These are phyloP conservation scores for Romanomermis culicivorax DNA, from an alignment of 2,888 invertebrate species.

Conservation along the genomic window DNA sequence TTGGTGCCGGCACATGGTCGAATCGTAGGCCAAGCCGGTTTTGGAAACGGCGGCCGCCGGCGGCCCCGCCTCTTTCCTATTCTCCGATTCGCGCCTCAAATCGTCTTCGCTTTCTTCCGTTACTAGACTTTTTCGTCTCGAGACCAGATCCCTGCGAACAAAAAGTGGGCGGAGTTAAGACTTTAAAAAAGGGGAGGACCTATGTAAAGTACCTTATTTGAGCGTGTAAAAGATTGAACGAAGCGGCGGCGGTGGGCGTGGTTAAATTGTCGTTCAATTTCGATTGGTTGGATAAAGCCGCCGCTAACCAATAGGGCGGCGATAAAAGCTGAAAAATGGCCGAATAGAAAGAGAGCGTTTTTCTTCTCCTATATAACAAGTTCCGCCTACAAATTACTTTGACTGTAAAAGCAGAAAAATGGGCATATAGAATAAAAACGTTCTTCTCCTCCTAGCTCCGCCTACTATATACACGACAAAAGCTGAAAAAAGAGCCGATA, in stretches of 20 bases:
- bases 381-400: too few relatives aligned
- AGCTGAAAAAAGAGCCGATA: too few relatives aligned
- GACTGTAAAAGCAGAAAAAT: too few relatives aligned
- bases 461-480: too few relatives aligned
- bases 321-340: too few relatives aligned
- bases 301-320: too few relatives aligned
- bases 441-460: too few relatives aligned
- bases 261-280: too few relatives aligned
- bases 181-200: background rate
- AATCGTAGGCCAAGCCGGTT: slow-evolving; percentile 68
- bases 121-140: slow-evolving; percentile 18
- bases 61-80: background rate
- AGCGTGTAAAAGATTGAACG: background rate
- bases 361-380: too few relatives aligned
- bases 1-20: slow-evolving; percentile 84
- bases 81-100: slow-evolving; percentile 8
- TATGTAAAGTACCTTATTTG: background rate
- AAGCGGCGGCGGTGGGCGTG: background rate
- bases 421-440: too few relatives aligned
- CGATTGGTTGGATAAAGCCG: too few relatives aligned
- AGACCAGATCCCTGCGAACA: slow-evolving; percentile 13
- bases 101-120: slow-evolving; percentile 26
- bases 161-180: background rate
- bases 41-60: background rate
- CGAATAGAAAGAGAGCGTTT: too few relatives aligned